Percentiles rank a stretch among this genome's conserved stretches.
These are phyloP conservation scores for Sebastiscus albofasciatus DNA, from an alignment of 2,797 vertebrate species.

Conservation along the genomic window DNA sequence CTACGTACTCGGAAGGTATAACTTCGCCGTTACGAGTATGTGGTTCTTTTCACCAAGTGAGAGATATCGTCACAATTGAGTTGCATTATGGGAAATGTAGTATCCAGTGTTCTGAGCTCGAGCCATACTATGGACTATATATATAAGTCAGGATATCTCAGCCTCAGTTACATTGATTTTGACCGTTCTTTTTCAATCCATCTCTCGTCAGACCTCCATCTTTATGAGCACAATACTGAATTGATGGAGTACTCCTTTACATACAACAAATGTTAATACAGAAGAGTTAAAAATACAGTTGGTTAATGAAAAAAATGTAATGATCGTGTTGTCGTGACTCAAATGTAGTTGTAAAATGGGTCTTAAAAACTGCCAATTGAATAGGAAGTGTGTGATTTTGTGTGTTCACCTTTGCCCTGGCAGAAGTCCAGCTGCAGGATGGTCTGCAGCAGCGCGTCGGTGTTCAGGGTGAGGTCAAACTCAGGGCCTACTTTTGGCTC, in stretches of 20 bases:
- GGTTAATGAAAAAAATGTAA: background rate
- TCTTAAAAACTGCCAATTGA: background rate
- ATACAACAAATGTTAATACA: background rate
- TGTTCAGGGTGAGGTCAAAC: constrained; percentile 94
- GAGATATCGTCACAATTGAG: background rate
- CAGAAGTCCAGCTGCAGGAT: constrained; percentile 97
- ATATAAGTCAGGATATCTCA: background rate
- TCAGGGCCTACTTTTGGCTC: constrained; percentile 96
- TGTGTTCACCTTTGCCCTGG: constrained; percentile 91
- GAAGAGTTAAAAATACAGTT: background rate
- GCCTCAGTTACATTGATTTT: background rate
- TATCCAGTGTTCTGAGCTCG: background rate
- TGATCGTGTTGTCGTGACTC: too few species aligned
- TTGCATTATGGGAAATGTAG: background rate
- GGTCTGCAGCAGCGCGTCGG: constrained; percentile 91
- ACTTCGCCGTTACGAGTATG: background rate
- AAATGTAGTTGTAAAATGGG: background rate
- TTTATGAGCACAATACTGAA: background rate
- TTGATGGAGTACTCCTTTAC: background rate
- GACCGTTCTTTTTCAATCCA: background rate
- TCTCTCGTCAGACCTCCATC: too few species aligned
- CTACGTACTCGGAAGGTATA: too few species aligned
- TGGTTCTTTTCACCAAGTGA: background rate
- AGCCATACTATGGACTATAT: background rate
- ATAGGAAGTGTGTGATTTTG: background rate